Evolutionary conservation across 2,888 invertebrate genomes (phyloP).

Genomic region (Harmothoe impar): DNA sequence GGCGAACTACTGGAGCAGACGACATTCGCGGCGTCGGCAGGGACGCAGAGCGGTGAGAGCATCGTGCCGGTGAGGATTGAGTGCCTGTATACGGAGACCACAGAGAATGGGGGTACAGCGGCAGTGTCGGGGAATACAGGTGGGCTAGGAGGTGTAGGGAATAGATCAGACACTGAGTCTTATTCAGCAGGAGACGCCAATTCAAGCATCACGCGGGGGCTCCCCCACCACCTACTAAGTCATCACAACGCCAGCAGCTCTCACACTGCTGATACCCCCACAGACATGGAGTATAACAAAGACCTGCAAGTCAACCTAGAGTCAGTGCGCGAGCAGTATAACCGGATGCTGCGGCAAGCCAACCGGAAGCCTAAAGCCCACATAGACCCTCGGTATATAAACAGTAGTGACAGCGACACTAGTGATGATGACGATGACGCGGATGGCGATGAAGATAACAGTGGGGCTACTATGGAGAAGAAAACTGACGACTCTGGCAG

Average conservation of each 20-base stretch:
- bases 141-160: too few relatives aligned
- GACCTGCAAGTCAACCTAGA: neutral
- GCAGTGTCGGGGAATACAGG: neutral
- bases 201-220: too few relatives aligned
- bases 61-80: neutral
- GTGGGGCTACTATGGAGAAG: conserved; percentile 1
- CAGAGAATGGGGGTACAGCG: neutral
- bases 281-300: too few relatives aligned
- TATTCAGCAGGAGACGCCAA: too few relatives aligned
- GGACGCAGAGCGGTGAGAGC: neutral
- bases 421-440: neutral
- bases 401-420: conserved; percentile 21
- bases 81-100: neutral
- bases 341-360: conserved; percentile 32
- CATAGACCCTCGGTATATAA: conserved; percentile 8
- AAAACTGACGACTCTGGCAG: conserved; percentile 14
- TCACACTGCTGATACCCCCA: neutral
- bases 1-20: conserved; percentile 11
- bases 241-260: neutral
- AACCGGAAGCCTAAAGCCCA: neutral
- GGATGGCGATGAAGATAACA: neutral
- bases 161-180: too few relatives aligned
- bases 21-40: neutral
- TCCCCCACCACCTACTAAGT: neutral
- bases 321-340: conserved; percentile 12